These are phyloP conservation scores for Orius insidiosus DNA, from an alignment of 1,140 invertebrate species.

Conservation along the genomic window DNA sequence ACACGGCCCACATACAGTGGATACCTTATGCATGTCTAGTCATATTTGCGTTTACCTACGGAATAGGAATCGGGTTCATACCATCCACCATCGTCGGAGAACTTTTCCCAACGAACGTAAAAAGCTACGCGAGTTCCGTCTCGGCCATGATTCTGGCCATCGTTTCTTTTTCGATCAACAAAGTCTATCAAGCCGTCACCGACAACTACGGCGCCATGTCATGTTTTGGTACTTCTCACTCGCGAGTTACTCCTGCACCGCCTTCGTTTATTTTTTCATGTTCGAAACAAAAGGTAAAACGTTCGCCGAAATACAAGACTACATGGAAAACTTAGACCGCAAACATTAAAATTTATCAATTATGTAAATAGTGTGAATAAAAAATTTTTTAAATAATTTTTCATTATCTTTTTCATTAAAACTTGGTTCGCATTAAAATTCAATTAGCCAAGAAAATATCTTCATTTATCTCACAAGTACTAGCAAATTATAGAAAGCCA, in stretches of 20 bases:
- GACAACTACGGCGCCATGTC: slow-evolving; percentile 9
- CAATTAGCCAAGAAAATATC: neutral
- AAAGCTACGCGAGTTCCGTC: slow-evolving; percentile 20
- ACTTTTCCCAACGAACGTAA: slow-evolving; percentile 22
- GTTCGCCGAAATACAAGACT: slow-evolving; percentile 54
- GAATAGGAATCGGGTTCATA: slow-evolving; percentile 21
- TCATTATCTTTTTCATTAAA: neutral
- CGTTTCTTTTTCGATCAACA: slow-evolving; percentile 20
- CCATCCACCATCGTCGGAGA: slow-evolving; percentile 22
- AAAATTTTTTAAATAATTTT: neutral
- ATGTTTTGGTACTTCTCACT: slow-evolving; percentile 20
- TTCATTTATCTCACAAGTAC: neutral
- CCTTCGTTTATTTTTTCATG: slow-evolving; percentile 26
- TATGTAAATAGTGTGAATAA: neutral
- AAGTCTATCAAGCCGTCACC: slow-evolving; percentile 16
- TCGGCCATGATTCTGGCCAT: slow-evolving; percentile 19
- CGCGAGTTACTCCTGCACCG: slow-evolving; percentile 33
- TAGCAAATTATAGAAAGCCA: neutral
- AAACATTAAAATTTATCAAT: neutral
- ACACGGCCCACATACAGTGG: slow-evolving; percentile 14
- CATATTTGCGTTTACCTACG: slow-evolving; percentile 18
- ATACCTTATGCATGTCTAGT: slow-evolving; percentile 18
- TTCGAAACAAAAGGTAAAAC: slow-evolving; percentile 64
- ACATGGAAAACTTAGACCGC: slow-evolving; percentile 24
- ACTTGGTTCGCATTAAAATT: neutral